phyloP scores from a whole-genome alignment of 1,140 invertebrate species.

The Heterodera schachtii region DNA sequence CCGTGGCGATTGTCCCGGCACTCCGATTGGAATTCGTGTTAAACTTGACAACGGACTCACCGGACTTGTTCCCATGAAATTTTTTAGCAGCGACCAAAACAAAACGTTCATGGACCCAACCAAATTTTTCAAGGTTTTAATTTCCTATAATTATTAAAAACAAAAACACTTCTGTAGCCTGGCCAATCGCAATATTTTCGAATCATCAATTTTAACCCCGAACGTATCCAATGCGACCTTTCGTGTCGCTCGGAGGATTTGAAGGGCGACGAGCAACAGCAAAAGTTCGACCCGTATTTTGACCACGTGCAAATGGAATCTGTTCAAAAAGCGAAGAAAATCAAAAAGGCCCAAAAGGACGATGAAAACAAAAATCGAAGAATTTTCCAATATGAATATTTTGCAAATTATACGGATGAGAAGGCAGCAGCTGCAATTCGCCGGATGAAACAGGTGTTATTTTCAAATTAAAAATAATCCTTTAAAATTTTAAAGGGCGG shows the following conservation, averaged over 20 bases:
- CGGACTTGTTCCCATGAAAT: constrained; percentile 92
- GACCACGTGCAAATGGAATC: constrained; percentile 83
- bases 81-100: constrained; percentile 73
- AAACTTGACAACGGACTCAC: constrained; percentile 88
- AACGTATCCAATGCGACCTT: constrained; percentile 88
- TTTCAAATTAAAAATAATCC: constrained; percentile 7
- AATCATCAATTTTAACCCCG: constrained; percentile 93
- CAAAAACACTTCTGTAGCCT: constrained; percentile 64
- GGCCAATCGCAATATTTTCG: constrained; percentile 87
- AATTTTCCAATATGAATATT: constrained; percentile 35
- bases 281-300: constrained; percentile 85
- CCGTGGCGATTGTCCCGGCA: constrained; percentile 88
- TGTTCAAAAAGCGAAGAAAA: constrained; percentile 66
- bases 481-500: constrained; percentile 77
- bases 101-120: constrained; percentile 81
- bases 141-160: not conserved
- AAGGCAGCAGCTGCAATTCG: constrained; percentile 88
- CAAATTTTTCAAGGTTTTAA: constrained; percentile 77
- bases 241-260: constrained; percentile 91
- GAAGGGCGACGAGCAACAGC: constrained; percentile 80
- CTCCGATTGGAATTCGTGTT: constrained; percentile 85
- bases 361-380: constrained; percentile 28
- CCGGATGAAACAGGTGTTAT: constrained; percentile 74
- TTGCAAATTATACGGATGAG: constrained; percentile 71
- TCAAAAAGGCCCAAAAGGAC: constrained; percentile 24